Percentiles rank a stretch among this genome's conserved stretches.
Conservation (phyloP, 2,888 invertebrate genomes). For the Heliconius ethilla region DNA sequence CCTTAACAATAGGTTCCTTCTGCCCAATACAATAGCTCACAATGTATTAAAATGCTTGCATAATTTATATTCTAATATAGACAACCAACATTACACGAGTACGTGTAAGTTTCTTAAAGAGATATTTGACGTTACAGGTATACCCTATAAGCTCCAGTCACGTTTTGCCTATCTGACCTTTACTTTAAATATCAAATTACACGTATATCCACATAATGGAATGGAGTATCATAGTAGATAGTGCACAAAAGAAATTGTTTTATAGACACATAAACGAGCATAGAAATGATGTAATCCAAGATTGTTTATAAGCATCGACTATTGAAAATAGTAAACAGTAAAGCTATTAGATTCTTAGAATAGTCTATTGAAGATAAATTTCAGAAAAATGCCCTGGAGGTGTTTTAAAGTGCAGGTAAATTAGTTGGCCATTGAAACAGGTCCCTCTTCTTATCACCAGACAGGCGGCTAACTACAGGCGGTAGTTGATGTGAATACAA, state of each 20-base stretch:
- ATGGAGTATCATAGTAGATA: not conserved
- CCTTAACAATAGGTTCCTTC: too few species aligned
- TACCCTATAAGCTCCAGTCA: constrained; percentile 20
- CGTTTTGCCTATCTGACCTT: constrained; percentile 29
- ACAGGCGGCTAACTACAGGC: not conserved
- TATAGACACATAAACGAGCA: not conserved
- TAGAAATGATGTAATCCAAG: not conserved
- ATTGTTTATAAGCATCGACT: not conserved
- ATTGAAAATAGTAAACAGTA: not conserved
- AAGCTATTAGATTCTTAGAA: not conserved
- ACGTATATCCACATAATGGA: not conserved
- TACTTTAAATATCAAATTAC: constrained; percentile 35
- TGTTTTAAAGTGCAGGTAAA: not conserved
- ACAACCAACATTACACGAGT: not conserved
- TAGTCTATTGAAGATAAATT: not conserved
- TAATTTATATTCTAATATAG: not conserved
- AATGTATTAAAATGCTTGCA: not conserved
- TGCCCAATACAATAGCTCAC: not conserved
- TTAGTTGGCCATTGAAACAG: not conserved
- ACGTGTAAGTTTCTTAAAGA: constrained; percentile 1
- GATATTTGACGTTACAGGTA: not conserved
- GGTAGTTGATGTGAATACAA: not conserved
- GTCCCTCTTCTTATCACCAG: not conserved
- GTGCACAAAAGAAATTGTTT: not conserved
- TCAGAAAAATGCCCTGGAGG: not conserved